Evolutionary conservation across 1,140 invertebrate species (phyloP).

Genomic region (Drosophila seguyi): DNA sequence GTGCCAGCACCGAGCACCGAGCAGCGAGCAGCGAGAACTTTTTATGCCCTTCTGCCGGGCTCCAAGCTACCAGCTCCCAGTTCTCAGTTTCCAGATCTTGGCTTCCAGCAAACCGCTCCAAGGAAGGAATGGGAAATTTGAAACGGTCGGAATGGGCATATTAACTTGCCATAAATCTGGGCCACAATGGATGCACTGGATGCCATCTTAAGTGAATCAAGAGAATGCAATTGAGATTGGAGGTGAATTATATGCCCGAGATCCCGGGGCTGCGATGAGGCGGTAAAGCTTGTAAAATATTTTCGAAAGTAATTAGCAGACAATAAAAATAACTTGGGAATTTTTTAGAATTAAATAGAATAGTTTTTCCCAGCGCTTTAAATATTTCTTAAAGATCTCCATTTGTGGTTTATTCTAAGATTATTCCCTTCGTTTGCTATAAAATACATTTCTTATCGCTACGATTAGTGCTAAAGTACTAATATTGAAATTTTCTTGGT

Average conservation of each 20-base stretch:
- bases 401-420: not conserved
- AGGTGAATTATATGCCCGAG: constrained; percentile 32
- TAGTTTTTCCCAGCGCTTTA: rapidly evolving
- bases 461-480: too few relatives aligned
- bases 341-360: not conserved
- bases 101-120: not conserved
- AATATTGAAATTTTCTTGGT: rapidly evolving
- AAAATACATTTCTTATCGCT: too few relatives aligned
- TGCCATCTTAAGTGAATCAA: constrained; percentile 61
- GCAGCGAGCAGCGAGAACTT: constrained; percentile 52
- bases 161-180: constrained; percentile 79
- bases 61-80: not conserved
- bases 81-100: not conserved
- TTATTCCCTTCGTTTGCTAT: not conserved
- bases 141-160: constrained; percentile 70
- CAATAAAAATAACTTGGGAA: not conserved
- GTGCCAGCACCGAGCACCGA: constrained; percentile 55
- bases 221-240: constrained; percentile 55
- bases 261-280: not conserved
- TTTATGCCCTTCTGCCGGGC: constrained; percentile 49
- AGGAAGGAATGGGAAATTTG: constrained; percentile 17
- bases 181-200: constrained; percentile 56
- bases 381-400: not conserved
- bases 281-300: not conserved
- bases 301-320: constrained; percentile 12